phyloP scores from a whole-genome alignment of 2,888 invertebrate genomes.

The Perithous albicinctus region DNA sequence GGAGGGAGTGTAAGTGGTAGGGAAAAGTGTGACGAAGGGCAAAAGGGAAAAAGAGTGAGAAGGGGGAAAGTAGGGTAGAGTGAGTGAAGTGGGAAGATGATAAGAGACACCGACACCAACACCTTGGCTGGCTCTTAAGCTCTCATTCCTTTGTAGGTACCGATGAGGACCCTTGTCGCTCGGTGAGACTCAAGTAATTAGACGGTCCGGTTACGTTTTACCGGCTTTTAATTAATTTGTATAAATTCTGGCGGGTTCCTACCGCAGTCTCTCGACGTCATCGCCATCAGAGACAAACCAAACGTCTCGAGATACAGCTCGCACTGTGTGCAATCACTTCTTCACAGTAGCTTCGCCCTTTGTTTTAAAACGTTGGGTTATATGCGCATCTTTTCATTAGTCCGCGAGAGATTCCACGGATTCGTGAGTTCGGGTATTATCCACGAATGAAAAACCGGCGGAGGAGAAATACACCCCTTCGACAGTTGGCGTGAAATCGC shows the following conservation, averaged over 20 bases:
- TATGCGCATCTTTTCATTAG: slow-evolving; percentile 9
- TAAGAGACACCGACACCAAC: slow-evolving; percentile 53
- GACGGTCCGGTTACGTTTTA: slow-evolving; percentile 75
- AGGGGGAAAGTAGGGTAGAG: neutral
- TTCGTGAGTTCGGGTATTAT: neutral
- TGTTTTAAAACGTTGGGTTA: slow-evolving; percentile 3
- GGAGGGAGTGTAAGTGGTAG: neutral
- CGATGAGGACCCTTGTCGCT: slow-evolving; percentile 60
- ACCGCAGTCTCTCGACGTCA: slow-evolving; percentile 36
- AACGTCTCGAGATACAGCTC: slow-evolving; percentile 37
- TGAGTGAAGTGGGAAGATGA: slow-evolving; percentile 20
- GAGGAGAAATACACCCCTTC: slow-evolving; percentile 3
- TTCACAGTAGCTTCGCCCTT: slow-evolving; percentile 22
- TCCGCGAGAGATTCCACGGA: slow-evolving; percentile 14
- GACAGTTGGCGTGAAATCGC: slow-evolving; percentile 1
- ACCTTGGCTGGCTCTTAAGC: slow-evolving; percentile 44
- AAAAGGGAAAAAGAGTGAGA: slow-evolving; percentile 12
- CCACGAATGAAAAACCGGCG: neutral
- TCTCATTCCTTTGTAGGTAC: slow-evolving; percentile 64
- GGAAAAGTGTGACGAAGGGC: neutral
- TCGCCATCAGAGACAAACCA: slow-evolving; percentile 14
- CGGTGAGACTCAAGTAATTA: slow-evolving; percentile 74
- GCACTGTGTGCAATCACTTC: slow-evolving; percentile 9
- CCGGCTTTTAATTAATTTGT: slow-evolving; percentile 78
- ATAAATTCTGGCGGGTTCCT: slow-evolving; percentile 70